Base-by-base conservation (phyloP, 2,113 vertebrate genomes). In the Chiloscyllium plagiosum region DNA sequence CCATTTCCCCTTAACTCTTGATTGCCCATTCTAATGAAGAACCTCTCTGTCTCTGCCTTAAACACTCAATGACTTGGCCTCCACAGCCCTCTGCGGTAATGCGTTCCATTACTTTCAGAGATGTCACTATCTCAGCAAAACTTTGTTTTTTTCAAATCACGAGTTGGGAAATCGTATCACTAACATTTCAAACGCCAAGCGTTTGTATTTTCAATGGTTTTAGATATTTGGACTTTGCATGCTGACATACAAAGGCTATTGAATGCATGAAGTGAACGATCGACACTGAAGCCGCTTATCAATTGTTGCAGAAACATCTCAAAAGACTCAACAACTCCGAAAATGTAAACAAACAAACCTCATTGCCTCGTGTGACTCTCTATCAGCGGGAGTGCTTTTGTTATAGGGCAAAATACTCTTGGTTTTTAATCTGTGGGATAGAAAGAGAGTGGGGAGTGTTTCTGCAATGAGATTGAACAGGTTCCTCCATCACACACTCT, bases 271-370 rank as follows among this genome's bases (percentile, higher is more conserved):
- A n/a, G 92, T 70, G 92, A 69, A 8, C 66, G 66, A 47, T 69
- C 37, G 66, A n/a, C 65, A 42, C 65, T 37, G 56, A 68, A 93
- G 61, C 61, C 10, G 6, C 61, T 93, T n/a, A 37, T 68, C 65
- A 93, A 93, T 94, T 94, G 92, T 94, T 70, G 7, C 33, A 42
- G 92, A 61, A 33, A 13, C 37, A 47, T 26, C 20, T 47, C 66
- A 95, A 95, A 95, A 72, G 94, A 95, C 68, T 72, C 66, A 52
- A 94, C 68, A 70, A 42, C 37, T 92, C 7, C 37, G 47, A 70
- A 68, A 47, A 95, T 76, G 94, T 95, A 24, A 72, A 95, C 68
- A 95, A 95, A 95, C 94, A 95, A 95, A 95, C 42, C 22, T 8
- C 68, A 17, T 95, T 95, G 94, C 69, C 94, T 4, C 72, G 42